Evolutionary conservation across 2,797 vertebrate species (phyloP).

Genomic region (Odontamblyopus rebecca): DNA sequence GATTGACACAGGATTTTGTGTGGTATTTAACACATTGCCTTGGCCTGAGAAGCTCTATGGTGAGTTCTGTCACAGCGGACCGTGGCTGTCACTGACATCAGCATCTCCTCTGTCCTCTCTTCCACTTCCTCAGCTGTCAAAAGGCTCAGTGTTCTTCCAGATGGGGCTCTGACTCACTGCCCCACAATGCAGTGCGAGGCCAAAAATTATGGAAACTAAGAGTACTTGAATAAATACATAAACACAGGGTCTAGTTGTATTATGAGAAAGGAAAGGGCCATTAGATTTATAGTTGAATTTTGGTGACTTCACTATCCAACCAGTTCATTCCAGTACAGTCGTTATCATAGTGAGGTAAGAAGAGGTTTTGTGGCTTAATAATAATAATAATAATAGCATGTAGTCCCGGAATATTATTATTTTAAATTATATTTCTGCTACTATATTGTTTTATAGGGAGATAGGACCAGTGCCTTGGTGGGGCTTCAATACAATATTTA

Average conservation of each 20-base stretch:
- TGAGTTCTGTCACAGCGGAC: constrained; percentile 30
- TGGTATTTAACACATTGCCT: constrained; percentile 10
- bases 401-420: no score
- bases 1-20: neutral
- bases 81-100: constrained; percentile 70
- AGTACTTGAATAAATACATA: neutral
- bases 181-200: neutral
- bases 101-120: constrained; percentile 58
- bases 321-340: neutral
- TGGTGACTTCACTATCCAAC: neutral
- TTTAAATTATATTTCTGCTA: no score
- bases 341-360: neutral
- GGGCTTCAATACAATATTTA: no score
- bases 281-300: neutral
- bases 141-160: constrained; percentile 57
- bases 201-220: neutral
- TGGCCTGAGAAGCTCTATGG: neutral
- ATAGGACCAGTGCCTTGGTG: no score
- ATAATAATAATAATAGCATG: no score
- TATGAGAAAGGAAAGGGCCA: neutral
- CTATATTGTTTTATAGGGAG: no score
- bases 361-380: neutral
- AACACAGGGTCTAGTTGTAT: neutral
- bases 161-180: constrained; percentile 32
- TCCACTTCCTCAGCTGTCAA: constrained; percentile 50